A percentile compares a stretch with the other conserved stretches of the same genome.
These are phyloP conservation scores for Ormyrus rosae DNA, from an alignment of 2,888 invertebrate species.

Conservation along the genomic window DNA sequence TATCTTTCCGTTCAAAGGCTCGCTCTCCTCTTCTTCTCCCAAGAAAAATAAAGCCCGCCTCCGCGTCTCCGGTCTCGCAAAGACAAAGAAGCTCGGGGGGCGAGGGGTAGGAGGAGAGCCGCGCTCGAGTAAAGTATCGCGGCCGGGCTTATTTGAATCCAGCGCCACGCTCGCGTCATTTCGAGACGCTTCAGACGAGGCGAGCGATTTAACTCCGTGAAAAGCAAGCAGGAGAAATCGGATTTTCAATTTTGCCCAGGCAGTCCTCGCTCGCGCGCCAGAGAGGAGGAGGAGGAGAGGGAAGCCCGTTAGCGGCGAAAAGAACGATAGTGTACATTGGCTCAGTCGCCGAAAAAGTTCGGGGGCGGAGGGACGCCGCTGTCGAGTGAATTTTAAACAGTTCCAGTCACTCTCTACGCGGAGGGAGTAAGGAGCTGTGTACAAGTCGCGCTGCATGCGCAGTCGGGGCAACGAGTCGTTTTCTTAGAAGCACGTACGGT, in stretches of 20 bases:
- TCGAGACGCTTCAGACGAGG: background rate
- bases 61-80: background rate
- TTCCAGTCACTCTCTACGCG: background rate
- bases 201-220: constrained; percentile 61
- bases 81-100: background rate
- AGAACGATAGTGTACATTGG: constrained; percentile 36
- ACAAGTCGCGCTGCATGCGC: constrained; percentile 40
- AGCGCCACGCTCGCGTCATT: constrained; percentile 50
- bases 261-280: background rate
- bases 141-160: constrained; percentile 45
- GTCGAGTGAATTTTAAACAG: constrained; percentile 73
- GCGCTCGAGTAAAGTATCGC: constrained; percentile 21
- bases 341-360: constrained; percentile 46
- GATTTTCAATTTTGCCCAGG: constrained; percentile 70
- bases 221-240: constrained; percentile 65
- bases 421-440: constrained; percentile 49
- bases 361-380: constrained; percentile 52
- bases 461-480: background rate
- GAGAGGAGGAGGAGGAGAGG: too few relatives aligned
- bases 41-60: background rate
- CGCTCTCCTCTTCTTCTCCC: background rate
- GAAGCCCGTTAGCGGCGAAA: constrained; percentile 6
- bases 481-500: background rate
- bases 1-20: background rate
- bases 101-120: background rate